Percentiles rank a stretch among this genome's conserved stretches.
These are phyloP conservation scores for Caranx ignobilis DNA, from an alignment of 2,113 vertebrate species.

Conservation along the genomic window DNA sequence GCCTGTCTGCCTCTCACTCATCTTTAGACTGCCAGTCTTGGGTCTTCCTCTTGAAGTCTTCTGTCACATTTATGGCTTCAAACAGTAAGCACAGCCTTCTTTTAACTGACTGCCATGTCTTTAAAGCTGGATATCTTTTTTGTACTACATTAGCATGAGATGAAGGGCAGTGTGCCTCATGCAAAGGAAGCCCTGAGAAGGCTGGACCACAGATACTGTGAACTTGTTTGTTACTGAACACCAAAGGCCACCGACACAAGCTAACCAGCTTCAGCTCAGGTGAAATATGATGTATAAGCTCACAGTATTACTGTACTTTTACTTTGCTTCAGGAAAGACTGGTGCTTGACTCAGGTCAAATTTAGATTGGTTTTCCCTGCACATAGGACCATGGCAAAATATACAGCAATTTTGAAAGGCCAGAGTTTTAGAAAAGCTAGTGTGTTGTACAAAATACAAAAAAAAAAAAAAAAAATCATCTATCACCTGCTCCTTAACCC, in stretches of 20 bases:
- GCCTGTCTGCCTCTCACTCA: constrained; percentile 82
- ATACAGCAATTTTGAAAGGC: not conserved
- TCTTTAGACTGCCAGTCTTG: constrained; percentile 83
- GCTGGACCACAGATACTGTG: constrained; percentile 73
- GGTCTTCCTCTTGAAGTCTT: constrained; percentile 82
- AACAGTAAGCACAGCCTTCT: constrained; percentile 78
- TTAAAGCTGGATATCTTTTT: constrained; percentile 83
- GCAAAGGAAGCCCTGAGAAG: constrained; percentile 72
- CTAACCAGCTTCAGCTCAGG: constrained; percentile 36
- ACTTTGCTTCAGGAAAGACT: not conserved
- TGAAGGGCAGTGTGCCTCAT: constrained; percentile 78
- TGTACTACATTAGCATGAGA: constrained; percentile 81
- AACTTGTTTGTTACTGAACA: constrained; percentile 77
- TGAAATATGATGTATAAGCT: constrained; percentile 15
- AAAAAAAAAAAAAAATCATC: constrained; percentile 16
- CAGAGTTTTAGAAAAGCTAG: constrained; percentile 4
- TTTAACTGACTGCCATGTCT: constrained; percentile 81
- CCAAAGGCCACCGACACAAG: constrained; percentile 68
- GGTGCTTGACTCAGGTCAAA: not conserved
- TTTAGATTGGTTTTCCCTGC: not conserved
- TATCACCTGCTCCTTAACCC: constrained; percentile 17
- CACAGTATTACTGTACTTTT: not conserved
- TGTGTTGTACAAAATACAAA: constrained; percentile 33
- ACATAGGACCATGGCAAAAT: not conserved
- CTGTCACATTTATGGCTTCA: constrained; percentile 85